phyloP scores from a whole-genome alignment of 2,113 vertebrate genomes.

The Martes martes region DNA sequence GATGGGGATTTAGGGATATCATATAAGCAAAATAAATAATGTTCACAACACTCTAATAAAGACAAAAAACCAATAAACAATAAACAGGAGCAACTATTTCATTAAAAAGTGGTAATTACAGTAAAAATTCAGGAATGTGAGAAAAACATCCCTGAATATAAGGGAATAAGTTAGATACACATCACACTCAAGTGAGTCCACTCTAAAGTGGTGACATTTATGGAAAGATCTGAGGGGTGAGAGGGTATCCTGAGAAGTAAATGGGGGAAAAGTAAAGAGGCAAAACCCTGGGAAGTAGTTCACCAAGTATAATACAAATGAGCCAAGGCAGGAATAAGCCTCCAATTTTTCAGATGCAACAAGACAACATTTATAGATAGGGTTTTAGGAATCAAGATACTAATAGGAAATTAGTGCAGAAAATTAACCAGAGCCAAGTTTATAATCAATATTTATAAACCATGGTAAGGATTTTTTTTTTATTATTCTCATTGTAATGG shows the following conservation, averaged over 20 bases:
- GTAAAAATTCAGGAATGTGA: background rate
- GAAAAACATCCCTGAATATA: background rate
- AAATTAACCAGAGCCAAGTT: background rate
- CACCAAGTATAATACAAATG: background rate
- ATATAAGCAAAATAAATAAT: background rate
- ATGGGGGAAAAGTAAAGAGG: background rate
- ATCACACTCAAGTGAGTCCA: background rate
- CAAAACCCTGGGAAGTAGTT: background rate
- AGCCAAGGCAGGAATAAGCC: background rate
- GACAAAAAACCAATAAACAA: background rate
- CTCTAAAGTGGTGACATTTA: background rate
- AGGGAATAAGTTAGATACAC: background rate
- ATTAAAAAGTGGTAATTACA: background rate
- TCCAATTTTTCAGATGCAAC: background rate
- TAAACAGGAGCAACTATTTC: background rate
- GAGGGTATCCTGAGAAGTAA: background rate
- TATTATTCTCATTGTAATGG: background rate
- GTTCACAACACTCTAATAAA: background rate
- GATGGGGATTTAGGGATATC: background rate
- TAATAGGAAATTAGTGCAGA: background rate
- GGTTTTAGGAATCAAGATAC: background rate
- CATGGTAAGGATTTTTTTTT: background rate
- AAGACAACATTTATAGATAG: background rate
- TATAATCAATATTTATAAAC: background rate
- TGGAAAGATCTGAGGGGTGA: background rate